These are phyloP conservation scores for Drosophila parvula DNA, from an alignment of 1,140 invertebrate genomes.

Conservation along the genomic window DNA sequence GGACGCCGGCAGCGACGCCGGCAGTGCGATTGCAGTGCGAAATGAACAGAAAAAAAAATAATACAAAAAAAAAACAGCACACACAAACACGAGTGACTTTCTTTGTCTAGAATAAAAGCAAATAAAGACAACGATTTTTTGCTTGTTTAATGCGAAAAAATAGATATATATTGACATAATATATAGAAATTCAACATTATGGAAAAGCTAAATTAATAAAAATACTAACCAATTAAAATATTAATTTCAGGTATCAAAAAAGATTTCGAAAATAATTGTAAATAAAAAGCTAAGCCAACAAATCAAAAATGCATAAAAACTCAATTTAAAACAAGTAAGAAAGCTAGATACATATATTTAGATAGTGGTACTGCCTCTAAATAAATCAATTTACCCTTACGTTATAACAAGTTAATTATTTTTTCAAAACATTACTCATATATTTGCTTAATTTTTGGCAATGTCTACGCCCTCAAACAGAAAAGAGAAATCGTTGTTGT, in stretches of 20 bases:
- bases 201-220: neutral
- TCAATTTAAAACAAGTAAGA: too few relatives aligned
- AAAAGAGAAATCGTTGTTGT: constrained; percentile 46
- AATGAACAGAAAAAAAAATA: constrained; percentile 21
- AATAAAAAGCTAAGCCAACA: neutral
- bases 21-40: constrained; percentile 35
- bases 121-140: constrained; percentile 16
- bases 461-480: constrained; percentile 15
- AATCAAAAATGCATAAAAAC: neutral
- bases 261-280: neutral
- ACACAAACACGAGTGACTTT: constrained; percentile 19
- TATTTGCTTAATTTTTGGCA: constrained; percentile 4
- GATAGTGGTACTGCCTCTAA: neutral
- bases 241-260: neutral
- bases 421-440: neutral
- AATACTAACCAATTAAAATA: neutral
- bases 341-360: too few relatives aligned
- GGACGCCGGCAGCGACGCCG: constrained; percentile 17
- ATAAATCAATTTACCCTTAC: too few relatives aligned
- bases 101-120: constrained; percentile 25
- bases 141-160: constrained; percentile 20
- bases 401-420: neutral
- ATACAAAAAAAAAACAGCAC: neutral
- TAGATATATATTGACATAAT: neutral
- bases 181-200: neutral